Evolutionary conservation across 2,113 vertebrate genomes (phyloP), one percentile per base, ranked within the genome.

Genomic region (Cebidichthys violaceus): DNA sequence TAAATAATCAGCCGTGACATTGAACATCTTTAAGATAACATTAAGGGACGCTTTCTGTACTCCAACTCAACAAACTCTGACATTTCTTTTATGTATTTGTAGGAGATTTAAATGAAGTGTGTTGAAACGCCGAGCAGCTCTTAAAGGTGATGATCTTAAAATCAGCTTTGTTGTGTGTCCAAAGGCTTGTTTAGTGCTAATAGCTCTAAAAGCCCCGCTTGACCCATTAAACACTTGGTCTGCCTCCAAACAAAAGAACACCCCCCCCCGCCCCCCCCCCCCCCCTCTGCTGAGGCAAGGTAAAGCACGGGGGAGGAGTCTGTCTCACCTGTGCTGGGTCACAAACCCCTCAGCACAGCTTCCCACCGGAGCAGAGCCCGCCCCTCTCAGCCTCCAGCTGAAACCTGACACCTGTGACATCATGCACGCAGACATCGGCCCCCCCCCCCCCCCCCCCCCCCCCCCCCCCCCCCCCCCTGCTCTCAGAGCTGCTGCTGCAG

Each of bases 361-460:
- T 82, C 82, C 70, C 76, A 90, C 79, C 85, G 70, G 84, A 64
- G 61, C 61, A 24, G 79, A 79, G 52, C 72, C 80, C 27, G 62
- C 83, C 54, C 54, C 85, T 81, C 84, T 47, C 31, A 55, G 70
- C 70, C 61, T 83, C 78, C 75, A 65, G 75, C 74, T 92, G 94
- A 92, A 95, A 95, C 85, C 84, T 14, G 92, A 94, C 91, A 94
- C 93, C 93, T 93, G 84, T 89, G 90, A 93, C 89, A 90, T 92
- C 87, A 92, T 75, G 68, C 61, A 60, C 39, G 41, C 74, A 62
- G 82, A 81, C 88, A 75, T 43, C 70, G 82, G 82, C 87, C 89
- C 84, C 24, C 39, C 39, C 47, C 54, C 54, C 54, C 54, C n/a
- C 3, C 10, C 9, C 52, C 52, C 52, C 22, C 15, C 4, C 45